Base-by-base conservation (phyloP, 2,113 vertebrate species). In the Nothocercus nigrocapillus region DNA sequence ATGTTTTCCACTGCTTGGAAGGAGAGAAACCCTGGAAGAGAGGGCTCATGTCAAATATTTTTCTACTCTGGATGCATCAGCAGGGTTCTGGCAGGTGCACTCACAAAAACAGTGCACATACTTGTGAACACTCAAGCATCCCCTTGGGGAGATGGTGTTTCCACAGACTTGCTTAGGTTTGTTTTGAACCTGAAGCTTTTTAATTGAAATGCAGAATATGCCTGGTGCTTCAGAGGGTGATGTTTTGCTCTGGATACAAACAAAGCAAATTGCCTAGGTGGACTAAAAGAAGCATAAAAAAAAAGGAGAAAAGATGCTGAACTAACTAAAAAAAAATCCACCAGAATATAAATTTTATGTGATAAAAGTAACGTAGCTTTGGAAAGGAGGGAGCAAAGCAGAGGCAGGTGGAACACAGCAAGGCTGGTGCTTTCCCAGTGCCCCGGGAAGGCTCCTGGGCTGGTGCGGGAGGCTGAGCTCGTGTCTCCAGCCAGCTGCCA, bases 81-180 rank as follows among this genome's bases (percentile, higher is more conserved):
- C 94, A 93, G 89, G 89, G 38, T 93, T 94, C 89, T 96, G 95
- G 93, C 89, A 82, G 89, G 79, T 97, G 59, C 45, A 24, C 40
- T 91, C 91, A 85, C 40, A 42, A 91, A 94, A 95, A 92, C 49
- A 94, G 49, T 13, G 22, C 49, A 45, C 89, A 59, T 89, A 69
- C 32, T 96, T 94, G 63, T 70, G 89, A 89, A 69, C 63, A 32
- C 73, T 89, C 56, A 82, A 72, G 66, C 70, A 66, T 45, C 63
- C 82, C 72, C 1, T 3, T 25, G 78, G 93, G 87, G 82, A 89
- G 78, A 88, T 91, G 78, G 81, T 82, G 84, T 95, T 95, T 94
- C 84, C 82, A 94, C 70, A 82, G 86, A 34, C 54, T 89, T 91
- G 58, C 94, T 95, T 96, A 93, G 82, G 89, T 94, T 95, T 91